Conservation (phyloP, 2,888 invertebrate genomes). For the Aphidoletes aphidimyza region DNA sequence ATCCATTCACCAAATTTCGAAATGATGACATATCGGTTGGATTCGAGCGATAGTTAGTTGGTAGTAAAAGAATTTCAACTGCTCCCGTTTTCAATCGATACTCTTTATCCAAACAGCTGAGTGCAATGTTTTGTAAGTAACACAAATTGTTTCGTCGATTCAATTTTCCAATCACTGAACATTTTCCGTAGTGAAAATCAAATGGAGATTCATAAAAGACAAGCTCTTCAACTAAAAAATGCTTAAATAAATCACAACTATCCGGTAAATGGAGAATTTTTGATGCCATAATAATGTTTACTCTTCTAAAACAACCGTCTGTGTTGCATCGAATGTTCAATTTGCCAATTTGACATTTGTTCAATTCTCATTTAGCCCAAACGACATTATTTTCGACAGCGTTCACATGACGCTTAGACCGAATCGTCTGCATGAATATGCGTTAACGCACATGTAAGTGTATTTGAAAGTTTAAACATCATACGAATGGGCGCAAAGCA, state of each 20-base stretch:
- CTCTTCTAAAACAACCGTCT: not conserved
- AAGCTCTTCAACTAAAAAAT: not conserved
- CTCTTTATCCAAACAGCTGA: not conserved
- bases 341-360: not conserved
- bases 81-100: not conserved
- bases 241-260: not conserved
- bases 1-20: not conserved
- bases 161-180: not conserved
- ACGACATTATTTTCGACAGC: not conserved
- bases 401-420: not conserved
- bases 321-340: not conserved
- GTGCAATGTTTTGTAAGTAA: not conserved
- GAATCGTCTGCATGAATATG: not conserved
- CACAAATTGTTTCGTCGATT: not conserved
- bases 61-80: not conserved
- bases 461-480: not conserved
- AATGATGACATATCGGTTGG: not conserved
- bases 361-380: not conserved
- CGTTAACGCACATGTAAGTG: not conserved
- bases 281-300: not conserved
- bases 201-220: not conserved
- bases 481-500: not conserved
- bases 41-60: not conserved
- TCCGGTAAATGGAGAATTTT: not conserved
- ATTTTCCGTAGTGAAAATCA: slow-evolving; percentile 24